These are phyloP conservation scores for Micrasema minimum DNA, from an alignment of 1,140 invertebrate genomes.

Conservation along the genomic window DNA sequence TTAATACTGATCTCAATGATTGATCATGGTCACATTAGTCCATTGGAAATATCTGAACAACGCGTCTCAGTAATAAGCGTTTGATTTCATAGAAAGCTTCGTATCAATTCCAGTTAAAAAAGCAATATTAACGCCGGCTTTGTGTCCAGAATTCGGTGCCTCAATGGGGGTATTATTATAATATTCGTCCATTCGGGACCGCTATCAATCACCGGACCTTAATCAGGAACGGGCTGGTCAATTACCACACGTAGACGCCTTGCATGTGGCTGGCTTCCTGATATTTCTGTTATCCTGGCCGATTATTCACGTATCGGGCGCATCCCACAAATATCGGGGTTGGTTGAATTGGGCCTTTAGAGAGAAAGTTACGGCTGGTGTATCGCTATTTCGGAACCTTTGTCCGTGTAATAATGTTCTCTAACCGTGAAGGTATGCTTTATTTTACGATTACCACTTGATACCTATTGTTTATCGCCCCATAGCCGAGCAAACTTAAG, in stretches of 20 bases:
- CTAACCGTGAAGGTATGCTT: too few relatives aligned
- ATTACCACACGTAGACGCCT: constrained; percentile 12
- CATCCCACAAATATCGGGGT: constrained; percentile 20
- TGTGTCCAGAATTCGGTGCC: constrained; percentile 23
- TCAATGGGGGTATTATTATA: constrained; percentile 45
- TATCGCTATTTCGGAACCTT: background rate
- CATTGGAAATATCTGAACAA: constrained; percentile 15
- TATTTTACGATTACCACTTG: too few relatives aligned
- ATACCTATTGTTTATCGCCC: too few relatives aligned
- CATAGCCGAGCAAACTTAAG: too few relatives aligned
- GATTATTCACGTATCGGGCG: too few relatives aligned
- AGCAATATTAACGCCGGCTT: constrained; percentile 43
- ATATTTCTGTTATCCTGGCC: background rate
- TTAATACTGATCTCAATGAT: too few relatives aligned
- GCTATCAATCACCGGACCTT: constrained; percentile 49
- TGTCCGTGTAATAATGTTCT: too few relatives aligned
- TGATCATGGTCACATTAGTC: constrained; percentile 11
- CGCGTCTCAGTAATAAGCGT: constrained; percentile 30
- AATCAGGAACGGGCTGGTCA: constrained; percentile 38
- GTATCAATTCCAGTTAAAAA: constrained; percentile 39
- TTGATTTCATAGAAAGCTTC: constrained; percentile 32
- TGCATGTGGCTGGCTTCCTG: constrained; percentile 34
- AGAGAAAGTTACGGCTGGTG: constrained; percentile 6
- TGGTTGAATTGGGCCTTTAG: constrained; percentile 2
- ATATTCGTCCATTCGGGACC: constrained; percentile 40